Evolutionary conservation across 2,888 invertebrate genomes (phyloP).

Genomic region (Eupeodes luniger): DNA sequence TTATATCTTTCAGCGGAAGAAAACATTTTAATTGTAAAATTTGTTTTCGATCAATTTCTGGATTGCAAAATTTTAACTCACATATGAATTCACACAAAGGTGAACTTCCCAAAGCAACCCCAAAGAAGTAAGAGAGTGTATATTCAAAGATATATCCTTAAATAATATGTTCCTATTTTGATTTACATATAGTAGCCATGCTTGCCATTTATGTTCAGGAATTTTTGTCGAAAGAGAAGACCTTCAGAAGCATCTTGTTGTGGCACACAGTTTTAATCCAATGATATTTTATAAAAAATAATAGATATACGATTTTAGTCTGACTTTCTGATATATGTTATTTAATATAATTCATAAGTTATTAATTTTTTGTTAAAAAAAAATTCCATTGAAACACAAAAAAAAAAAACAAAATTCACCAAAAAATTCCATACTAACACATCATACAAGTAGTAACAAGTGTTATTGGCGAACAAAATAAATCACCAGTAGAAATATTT

Average conservation of each 20-base stretch:
- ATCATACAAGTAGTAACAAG: slow-evolving; percentile 7
- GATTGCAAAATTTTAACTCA: slow-evolving; percentile 69
- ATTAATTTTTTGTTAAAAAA: slow-evolving; percentile 61
- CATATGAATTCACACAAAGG: slow-evolving; percentile 71
- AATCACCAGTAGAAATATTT: slow-evolving; percentile 61
- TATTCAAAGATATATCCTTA: not conserved
- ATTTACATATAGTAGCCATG: slow-evolving; percentile 40
- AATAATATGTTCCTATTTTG: not conserved
- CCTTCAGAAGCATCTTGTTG: slow-evolving; percentile 72
- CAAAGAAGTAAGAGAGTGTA: slow-evolving; percentile 55
- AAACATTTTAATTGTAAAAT: slow-evolving; percentile 72
- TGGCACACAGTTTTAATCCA: slow-evolving; percentile 74
- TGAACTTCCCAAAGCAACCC: slow-evolving; percentile 63
- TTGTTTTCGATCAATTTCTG: slow-evolving; percentile 69
- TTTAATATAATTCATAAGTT: slow-evolving; percentile 48
- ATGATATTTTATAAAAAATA: slow-evolving; percentile 73
- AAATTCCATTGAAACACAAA: slow-evolving; percentile 7
- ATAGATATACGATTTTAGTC: slow-evolving; percentile 24
- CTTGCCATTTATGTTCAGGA: slow-evolving; percentile 69
- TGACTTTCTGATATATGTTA: slow-evolving; percentile 33
- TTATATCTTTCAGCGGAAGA: slow-evolving; percentile 50
- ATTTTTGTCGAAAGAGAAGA: slow-evolving; percentile 66
- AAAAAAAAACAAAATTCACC: not conserved
- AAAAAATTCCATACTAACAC: slow-evolving; percentile 8
- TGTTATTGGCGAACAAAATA: slow-evolving; percentile 10